A percentile compares a stretch with the other conserved stretches of the same genome.
phyloP scores from a whole-genome alignment of 1,140 invertebrate species.

The Polyergus mexicanus region DNA sequence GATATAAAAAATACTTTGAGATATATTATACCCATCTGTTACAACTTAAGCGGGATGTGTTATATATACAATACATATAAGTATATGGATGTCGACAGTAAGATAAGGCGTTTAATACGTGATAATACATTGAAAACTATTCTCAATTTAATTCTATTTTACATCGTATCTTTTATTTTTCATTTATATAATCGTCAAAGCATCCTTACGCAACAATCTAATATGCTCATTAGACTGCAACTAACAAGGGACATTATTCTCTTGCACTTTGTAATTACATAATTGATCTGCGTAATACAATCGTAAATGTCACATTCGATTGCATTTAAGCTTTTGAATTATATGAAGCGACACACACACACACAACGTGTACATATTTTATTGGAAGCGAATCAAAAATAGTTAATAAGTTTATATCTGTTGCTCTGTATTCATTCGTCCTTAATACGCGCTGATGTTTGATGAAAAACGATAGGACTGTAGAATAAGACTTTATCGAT shows the following conservation, averaged over 20 bases:
- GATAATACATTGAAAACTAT: background rate
- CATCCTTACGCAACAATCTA: background rate
- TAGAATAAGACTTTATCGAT: conserved; percentile 64
- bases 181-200: background rate
- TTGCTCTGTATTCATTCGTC: conserved; percentile 1
- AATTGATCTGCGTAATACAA: background rate
- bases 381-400: conserved; percentile 68
- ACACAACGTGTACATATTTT: conserved; percentile 26
- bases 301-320: conserved; percentile 17
- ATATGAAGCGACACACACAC: background rate
- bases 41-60: background rate
- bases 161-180: background rate
- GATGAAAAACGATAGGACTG: conserved; percentile 35
- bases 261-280: conserved; percentile 6
- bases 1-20: background rate
- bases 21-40: conserved; percentile 1
- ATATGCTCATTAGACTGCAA: background rate
- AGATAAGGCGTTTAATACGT: too few species aligned
- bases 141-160: background rate
- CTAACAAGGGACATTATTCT: conserved; percentile 7
- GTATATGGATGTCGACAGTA: background rate
- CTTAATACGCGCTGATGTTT: conserved; percentile 18
- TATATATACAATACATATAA: background rate
- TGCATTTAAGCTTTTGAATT: conserved; percentile 13
- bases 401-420: conserved; percentile 59